Evolutionary conservation across 2,888 invertebrate genomes (phyloP), one percentile per base, ranked within the genome.

Genomic region (Pachycephus smyrnensis): DNA sequence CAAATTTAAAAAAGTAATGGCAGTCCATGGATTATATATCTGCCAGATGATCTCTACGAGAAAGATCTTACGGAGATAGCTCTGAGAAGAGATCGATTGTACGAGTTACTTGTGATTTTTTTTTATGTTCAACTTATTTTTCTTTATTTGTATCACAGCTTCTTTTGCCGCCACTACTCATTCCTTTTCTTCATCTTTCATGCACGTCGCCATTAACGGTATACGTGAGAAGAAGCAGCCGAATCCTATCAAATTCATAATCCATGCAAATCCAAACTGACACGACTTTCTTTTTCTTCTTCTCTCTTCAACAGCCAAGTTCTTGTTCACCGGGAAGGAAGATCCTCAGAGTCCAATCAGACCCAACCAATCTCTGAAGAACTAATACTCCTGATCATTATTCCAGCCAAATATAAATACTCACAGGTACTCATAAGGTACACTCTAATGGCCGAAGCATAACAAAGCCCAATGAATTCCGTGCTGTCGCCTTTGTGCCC

Each of bases 221-320:
- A 55, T 55, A 55, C 23, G 55, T 23, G 55, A 55, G 55, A 55
- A 55, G 55, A 23, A 55, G 55, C 78, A 36, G 36, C 75, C 69
- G 68, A 76, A 80, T 78, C 80, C 75, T 81, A 81, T 80, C 78
- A 78, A 80, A 82, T 82, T 81, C 73, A 82, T 81, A 82, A 83
- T 83, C 83, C 81, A 80, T 82, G 81, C 83, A 83, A 82, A 83
- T 83, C 76, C 80, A 73, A 78, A 80, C 79, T 80, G 83, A 83
- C 83, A 82, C 23, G 12, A 12, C 12, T 15, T 68, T 11, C 1
- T 68, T 9, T 31, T 71, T 32, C n/a, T 55, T 23, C 55, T 55
- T 23, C 55, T 15, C 23, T 23, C 15, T 55, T 23, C 1, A 33
- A 33, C 33, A 33, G 33, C 4, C 33, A 33, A 33, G 33, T 55